Percentiles rank a stretch among this genome's conserved stretches.
Evolutionary conservation across 2,888 invertebrate genomes (phyloP).

Genomic region (Darwinula stevensoni): DNA sequence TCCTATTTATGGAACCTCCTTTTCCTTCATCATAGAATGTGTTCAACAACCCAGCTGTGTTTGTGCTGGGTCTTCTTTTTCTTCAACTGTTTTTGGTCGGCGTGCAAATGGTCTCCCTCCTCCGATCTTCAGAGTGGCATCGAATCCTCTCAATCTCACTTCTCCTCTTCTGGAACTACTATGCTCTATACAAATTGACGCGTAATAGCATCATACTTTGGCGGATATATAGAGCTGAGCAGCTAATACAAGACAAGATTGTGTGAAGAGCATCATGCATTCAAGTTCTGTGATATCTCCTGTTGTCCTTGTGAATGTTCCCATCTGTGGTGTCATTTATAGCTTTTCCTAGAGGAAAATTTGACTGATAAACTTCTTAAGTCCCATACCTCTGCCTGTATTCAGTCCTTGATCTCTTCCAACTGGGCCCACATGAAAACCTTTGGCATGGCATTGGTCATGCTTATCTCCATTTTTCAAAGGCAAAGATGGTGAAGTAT

Average conservation of each 20-base stretch:
- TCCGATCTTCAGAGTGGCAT: constrained; percentile 65
- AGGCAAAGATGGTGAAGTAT: no score
- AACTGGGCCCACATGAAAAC: no score
- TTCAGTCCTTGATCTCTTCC: no score
- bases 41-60: constrained; percentile 52
- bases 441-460: no score
- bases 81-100: constrained; percentile 27
- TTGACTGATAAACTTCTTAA: no score
- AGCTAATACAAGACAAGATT: constrained; percentile 7
- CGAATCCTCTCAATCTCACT: constrained; percentile 57
- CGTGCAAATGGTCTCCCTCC: constrained; percentile 43
- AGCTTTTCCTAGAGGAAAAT: no score
- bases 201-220: constrained; percentile 59
- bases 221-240: constrained; percentile 29
- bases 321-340: no score
- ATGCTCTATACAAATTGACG: constrained; percentile 58
- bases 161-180: constrained; percentile 64
- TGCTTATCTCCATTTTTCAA: no score
- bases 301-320: background rate
- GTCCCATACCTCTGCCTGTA: no score
- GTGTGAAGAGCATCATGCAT: background rate
- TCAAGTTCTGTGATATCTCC: background rate
- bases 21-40: constrained; percentile 31
- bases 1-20: constrained; percentile 6
- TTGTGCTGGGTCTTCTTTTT: constrained; percentile 38